A percentile compares a stretch with the other conserved stretches of the same genome.
These are phyloP conservation scores for Polydesmus complanatus DNA, from an alignment of 2,888 invertebrate species.

Conservation along the genomic window DNA sequence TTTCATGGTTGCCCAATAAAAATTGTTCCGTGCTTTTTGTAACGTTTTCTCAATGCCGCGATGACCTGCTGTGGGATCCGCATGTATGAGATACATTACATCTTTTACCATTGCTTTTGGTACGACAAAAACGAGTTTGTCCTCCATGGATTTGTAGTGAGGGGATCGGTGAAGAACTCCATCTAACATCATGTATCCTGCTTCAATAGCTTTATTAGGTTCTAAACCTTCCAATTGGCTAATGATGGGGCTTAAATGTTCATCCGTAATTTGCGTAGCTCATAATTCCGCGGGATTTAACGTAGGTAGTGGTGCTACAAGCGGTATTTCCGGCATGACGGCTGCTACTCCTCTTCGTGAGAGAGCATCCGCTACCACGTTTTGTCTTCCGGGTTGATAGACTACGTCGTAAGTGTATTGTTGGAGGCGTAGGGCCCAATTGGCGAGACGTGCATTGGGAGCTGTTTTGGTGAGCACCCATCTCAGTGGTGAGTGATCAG, in stretches of 20 bases:
- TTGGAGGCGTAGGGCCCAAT: constrained; percentile 35
- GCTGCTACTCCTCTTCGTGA: constrained; percentile 21
- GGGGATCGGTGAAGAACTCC: constrained; percentile 1
- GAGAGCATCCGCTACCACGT: constrained; percentile 32
- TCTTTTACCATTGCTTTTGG: constrained; percentile 4
- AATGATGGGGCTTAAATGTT: not conserved
- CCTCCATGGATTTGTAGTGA: not conserved
- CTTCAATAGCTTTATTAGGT: not conserved
- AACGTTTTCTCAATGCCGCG: constrained; percentile 14
- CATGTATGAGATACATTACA: constrained; percentile 16
- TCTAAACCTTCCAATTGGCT: not conserved
- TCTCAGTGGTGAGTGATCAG: too few relatives aligned
- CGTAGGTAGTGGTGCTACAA: too few relatives aligned
- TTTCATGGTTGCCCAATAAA: constrained; percentile 17
- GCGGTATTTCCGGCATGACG: not conserved
- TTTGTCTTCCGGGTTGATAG: constrained; percentile 30
- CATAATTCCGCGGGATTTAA: not conserved
- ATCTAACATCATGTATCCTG: not conserved
- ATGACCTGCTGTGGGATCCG: constrained; percentile 15
- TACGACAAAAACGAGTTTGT: not conserved
- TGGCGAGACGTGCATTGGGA: too few relatives aligned
- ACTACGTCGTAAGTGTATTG: constrained; percentile 29
- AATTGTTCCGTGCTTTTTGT: constrained; percentile 5
- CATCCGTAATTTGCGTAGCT: not conserved
- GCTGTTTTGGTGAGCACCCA: too few relatives aligned